These are phyloP conservation scores for Chromoteleia sp. DNA, from an alignment of 2,888 invertebrate genomes.

Conservation along the genomic window DNA sequence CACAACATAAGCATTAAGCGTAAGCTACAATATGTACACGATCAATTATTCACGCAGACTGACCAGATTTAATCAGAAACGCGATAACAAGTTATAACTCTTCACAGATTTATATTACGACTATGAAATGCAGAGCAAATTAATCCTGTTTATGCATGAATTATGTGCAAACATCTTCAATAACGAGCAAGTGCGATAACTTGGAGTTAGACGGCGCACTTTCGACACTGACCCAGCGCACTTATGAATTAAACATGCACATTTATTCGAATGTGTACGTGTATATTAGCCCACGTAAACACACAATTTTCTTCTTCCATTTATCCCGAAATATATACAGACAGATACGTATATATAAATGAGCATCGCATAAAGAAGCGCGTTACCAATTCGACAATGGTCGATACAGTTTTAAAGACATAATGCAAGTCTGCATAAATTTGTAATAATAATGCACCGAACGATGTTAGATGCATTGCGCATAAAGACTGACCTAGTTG, in stretches of 20 bases:
- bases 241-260: slow-evolving; percentile 16
- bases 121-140: slow-evolving; percentile 7
- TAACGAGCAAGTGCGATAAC: slow-evolving; percentile 16
- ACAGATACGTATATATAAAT: not conserved
- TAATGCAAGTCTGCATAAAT: not conserved
- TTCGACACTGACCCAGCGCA: not conserved
- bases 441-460: not conserved
- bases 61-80: slow-evolving; percentile 19
- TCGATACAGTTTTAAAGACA: not conserved
- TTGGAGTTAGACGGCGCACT: not conserved
- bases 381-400: not conserved
- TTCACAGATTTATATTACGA: slow-evolving; percentile 20
- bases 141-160: slow-evolving; percentile 31
- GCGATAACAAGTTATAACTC: slow-evolving; percentile 28
- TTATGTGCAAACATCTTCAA: slow-evolving; percentile 24
- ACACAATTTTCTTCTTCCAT: not conserved
- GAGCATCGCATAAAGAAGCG: not conserved
- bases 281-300: not conserved
- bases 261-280: not conserved
- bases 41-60: slow-evolving; percentile 7
- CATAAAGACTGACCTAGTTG: slow-evolving; percentile 25
- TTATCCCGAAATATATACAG: not conserved
- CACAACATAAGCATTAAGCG: too few species aligned
- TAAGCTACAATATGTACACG: not conserved
- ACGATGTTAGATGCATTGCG: slow-evolving; percentile 15